A percentile compares a stretch with the other conserved stretches of the same genome.
Conservation (phyloP, 2,888 invertebrate species). For the Cordylochernes scorpioides region DNA sequence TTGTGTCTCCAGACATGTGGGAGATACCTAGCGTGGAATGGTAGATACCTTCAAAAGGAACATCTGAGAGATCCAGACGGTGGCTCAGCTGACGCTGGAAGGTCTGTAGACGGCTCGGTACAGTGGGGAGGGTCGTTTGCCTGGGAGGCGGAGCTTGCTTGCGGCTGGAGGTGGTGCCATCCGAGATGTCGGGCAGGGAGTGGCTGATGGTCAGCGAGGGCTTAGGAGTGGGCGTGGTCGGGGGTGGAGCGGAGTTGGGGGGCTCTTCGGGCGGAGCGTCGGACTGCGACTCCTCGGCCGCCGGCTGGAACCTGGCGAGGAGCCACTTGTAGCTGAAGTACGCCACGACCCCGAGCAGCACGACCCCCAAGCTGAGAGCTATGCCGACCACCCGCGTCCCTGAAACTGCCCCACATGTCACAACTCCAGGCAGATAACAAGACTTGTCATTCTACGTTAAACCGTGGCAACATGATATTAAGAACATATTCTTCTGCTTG, state of each 20-base stretch:
- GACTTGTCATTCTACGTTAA: no score
- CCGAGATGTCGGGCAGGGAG: constrained; percentile 44
- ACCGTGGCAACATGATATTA: no score
- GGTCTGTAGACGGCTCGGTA: constrained; percentile 49
- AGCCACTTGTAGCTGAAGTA: constrained; percentile 12
- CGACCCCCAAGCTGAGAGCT: constrained; percentile 7
- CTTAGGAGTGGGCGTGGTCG: constrained; percentile 1
- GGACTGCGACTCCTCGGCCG: no score
- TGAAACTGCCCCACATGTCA: no score
- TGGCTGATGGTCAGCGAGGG: constrained; percentile 31
- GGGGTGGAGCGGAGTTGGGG: constrained; percentile 2
- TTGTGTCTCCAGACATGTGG: no score
- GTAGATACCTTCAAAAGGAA: constrained; percentile 34
- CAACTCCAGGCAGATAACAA: no score
- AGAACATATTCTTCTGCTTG: no score
- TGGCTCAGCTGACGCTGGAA: constrained; percentile 56
- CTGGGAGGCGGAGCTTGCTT: constrained; percentile 27
- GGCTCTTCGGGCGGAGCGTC: constrained; percentile 3
- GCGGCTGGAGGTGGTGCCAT: constrained; percentile 30
- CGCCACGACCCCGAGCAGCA: constrained; percentile 9
- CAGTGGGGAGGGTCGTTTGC: constrained; percentile 53
- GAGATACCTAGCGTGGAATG: no score
- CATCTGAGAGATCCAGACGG: constrained; percentile 43
- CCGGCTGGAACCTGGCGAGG: constrained; percentile 7
- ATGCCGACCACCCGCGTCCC: constrained; percentile 7